Percentiles rank a stretch among this genome's conserved stretches.
phyloP scores from a whole-genome alignment of 2,113 vertebrate species.

The Neolamprologus caudopunctatus region DNA sequence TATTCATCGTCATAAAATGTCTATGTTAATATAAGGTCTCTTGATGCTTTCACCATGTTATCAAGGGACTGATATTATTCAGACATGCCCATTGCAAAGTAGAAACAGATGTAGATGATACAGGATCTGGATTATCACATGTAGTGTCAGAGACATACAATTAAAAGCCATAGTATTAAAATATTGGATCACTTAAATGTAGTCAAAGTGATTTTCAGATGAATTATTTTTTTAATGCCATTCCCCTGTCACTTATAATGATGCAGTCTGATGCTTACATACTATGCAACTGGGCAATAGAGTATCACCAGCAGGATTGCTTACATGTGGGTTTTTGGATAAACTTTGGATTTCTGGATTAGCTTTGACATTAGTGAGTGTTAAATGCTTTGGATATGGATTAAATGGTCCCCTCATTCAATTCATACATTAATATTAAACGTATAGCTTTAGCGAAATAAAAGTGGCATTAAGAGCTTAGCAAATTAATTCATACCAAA shows the following conservation, averaged over 20 bases:
- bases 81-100: neutral
- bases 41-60: neutral
- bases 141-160: neutral
- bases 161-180: conserved; percentile 29
- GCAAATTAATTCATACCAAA: conserved; percentile 24
- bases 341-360: conserved; percentile 61
- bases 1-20: neutral
- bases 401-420: conserved; percentile 53
- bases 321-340: conserved; percentile 63
- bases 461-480: conserved; percentile 60
- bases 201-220: conserved; percentile 30
- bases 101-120: neutral
- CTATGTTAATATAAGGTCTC: neutral
- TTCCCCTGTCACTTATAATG: conserved; percentile 20
- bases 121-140: neutral
- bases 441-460: conserved; percentile 26
- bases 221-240: conserved; percentile 21
- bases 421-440: conserved; percentile 49
- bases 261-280: neutral
- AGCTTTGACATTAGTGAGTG: conserved; percentile 50
- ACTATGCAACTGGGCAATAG: neutral
- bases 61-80: neutral
- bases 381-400: conserved; percentile 52
- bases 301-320: conserved; percentile 23
- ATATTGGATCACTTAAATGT: conserved; percentile 8